Base-by-base conservation (phyloP, 2,797 vertebrate species). In the Sebastiscus tertius region DNA sequence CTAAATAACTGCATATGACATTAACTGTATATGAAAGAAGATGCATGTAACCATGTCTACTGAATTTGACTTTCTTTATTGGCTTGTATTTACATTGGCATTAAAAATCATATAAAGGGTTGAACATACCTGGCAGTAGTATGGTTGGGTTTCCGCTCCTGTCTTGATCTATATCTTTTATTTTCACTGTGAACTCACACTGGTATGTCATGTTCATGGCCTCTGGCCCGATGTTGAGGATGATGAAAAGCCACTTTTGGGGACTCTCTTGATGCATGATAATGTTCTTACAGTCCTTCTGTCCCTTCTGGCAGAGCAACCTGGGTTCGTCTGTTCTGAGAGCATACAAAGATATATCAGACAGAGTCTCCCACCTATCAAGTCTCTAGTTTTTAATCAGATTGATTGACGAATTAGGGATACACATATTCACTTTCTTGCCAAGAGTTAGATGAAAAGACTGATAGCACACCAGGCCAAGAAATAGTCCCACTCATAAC, bases 101-200 rank as follows among this genome's bases (percentile, higher is more conserved):
- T n/a, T 69, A 22, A 12, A 42, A 24, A 63, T 14, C 7, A 2
- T 46, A 13, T 24, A 66, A 8, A 52, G 8, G 7, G 24, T 20
- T 20, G 9, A 52, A 80, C 83, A 7, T 73, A 88, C 83, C 80
- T 78, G 1, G 18, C 4, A 42, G 20, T 1, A 90, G 77, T 26
- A 1, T 34, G 33, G 80, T 88, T 2, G 54, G 58, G 4, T 0
- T 26, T 70, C 75, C 71, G 26, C 0, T 1, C 14, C 0, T 0
- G 1, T 16, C 65, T 0, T 0, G 0, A 52, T 75, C 8, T 0
- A 39, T 0, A 1, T 1, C 0, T 0, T 4, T 0, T 5, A 0
- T 1, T 1, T 1, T 3, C n/a, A 42, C 11, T 0, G 80, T 77
- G 49, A 88, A 7, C 79, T 87, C 72, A 72, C 91, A 92, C 77